Conservation (phyloP, 2,888 invertebrate genomes). For the Yponomeuta evonymella region DNA sequence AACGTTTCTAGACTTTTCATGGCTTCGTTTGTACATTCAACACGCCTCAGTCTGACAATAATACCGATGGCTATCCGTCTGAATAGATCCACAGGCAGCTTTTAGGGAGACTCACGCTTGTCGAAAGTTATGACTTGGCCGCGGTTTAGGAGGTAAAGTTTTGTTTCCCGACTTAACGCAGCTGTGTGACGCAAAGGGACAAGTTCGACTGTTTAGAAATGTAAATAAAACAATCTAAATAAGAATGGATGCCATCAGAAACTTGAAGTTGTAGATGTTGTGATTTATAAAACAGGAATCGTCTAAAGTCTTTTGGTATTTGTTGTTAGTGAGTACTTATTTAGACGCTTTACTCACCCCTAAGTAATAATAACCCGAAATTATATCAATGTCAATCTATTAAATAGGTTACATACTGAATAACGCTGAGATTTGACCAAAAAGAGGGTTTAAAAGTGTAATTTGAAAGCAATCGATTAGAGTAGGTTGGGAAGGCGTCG, state of each 20-base stretch:
- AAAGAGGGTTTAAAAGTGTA: conserved; percentile 11
- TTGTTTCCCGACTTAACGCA: conserved; percentile 20
- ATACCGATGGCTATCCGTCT: no score
- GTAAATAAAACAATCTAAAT: conserved; percentile 13
- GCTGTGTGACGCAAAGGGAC: conserved; percentile 18
- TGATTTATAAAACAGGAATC: neutral
- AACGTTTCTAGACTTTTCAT: no score
- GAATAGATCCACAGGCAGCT: conserved; percentile 10
- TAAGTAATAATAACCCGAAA: neutral
- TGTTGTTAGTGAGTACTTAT: neutral
- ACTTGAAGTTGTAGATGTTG: neutral
- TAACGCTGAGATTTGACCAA: neutral
- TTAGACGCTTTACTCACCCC: neutral
- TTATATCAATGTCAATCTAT: neutral
- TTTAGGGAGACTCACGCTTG: conserved; percentile 15
- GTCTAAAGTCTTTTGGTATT: no score
- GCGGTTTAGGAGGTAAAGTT: conserved; percentile 24
- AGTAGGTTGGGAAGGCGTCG: conserved; percentile 26
- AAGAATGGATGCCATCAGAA: neutral
- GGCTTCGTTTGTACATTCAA: no score
- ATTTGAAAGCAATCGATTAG: conserved; percentile 56
- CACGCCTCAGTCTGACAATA: no score
- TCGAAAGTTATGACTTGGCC: conserved; percentile 18
- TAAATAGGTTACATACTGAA: neutral
- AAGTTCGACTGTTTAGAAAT: conserved; percentile 17